Conservation (phyloP, 2,113 vertebrate genomes). For the Plecturocebus donacophilus region DNA sequence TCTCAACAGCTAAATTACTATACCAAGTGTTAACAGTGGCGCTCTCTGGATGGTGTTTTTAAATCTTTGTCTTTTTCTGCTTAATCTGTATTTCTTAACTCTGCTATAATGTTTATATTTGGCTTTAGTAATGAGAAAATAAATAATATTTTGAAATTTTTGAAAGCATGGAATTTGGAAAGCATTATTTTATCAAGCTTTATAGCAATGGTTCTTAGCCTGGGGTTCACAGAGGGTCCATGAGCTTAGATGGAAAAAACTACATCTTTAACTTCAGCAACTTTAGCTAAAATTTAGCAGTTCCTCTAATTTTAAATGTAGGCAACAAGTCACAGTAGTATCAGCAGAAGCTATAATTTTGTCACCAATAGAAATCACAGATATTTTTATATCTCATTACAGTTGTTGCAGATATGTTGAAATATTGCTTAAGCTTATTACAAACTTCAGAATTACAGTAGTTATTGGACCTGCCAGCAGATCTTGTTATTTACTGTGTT, state of each 20-base stretch:
- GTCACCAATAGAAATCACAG: slow-evolving; percentile 56
- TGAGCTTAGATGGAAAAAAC: not conserved
- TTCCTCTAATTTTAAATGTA: slow-evolving; percentile 38
- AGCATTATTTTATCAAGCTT: not conserved
- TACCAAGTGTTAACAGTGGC: not conserved
- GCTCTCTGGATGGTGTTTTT: not conserved
- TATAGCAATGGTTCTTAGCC: not conserved
- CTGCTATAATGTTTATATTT: not conserved
- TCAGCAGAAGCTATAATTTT: slow-evolving; percentile 41
- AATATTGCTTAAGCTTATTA: slow-evolving; percentile 74
- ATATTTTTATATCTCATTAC: slow-evolving; percentile 67
- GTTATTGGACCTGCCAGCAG: slow-evolving; percentile 56
- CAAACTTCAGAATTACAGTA: slow-evolving; percentile 54
- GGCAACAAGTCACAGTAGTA: not conserved
- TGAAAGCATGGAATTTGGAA: not conserved
- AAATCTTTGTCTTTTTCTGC: not conserved
- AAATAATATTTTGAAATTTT: slow-evolving; percentile 12
- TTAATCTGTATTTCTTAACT: not conserved
- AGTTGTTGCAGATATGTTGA: slow-evolving; percentile 55
- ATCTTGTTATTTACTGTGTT: slow-evolving; percentile 68
- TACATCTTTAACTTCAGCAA: slow-evolving; percentile 25
- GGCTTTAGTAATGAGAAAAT: not conserved
- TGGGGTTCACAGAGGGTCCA: not conserved
- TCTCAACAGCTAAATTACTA: not conserved
- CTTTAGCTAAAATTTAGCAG: slow-evolving; percentile 27